Conservation (phyloP, 2,888 invertebrate species). For the Hipparchia sbordonii region DNA sequence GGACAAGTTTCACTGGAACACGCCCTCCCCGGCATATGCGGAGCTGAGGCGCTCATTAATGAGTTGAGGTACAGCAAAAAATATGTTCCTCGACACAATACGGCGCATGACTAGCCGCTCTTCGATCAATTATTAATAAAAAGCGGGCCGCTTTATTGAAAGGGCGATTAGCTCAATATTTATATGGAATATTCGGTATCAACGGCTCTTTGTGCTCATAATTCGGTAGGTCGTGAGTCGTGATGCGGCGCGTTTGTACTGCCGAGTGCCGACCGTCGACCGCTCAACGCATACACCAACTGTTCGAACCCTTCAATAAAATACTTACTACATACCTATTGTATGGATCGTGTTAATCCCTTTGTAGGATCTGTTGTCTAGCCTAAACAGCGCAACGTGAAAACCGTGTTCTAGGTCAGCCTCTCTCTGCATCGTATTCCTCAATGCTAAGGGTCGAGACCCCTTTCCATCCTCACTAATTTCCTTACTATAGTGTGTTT, state of each 20-base stretch:
- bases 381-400: too few species aligned
- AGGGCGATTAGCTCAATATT: slow-evolving; percentile 84
- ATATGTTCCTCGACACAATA: slow-evolving; percentile 76
- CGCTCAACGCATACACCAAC: slow-evolving; percentile 70
- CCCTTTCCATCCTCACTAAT: too few species aligned
- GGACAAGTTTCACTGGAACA: slow-evolving; percentile 58
- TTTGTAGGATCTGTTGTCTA: background rate
- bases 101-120: slow-evolving; percentile 80
- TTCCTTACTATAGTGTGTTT: too few species aligned
- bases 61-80: slow-evolving; percentile 75
- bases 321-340: background rate
- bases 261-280: slow-evolving; percentile 43
- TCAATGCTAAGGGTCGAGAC: too few species aligned
- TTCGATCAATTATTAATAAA: slow-evolving; percentile 82
- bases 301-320: slow-evolving; percentile 43
- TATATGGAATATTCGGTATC: slow-evolving; percentile 83
- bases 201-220: slow-evolving; percentile 81
- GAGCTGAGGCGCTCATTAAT: slow-evolving; percentile 66
- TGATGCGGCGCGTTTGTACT: slow-evolving; percentile 77
- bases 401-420: too few species aligned
- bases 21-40: slow-evolving; percentile 66
- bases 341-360: background rate
- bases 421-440: too few species aligned
- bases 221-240: slow-evolving; percentile 81
- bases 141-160: slow-evolving; percentile 82